Evolutionary conservation across 2,113 vertebrate species (phyloP), one percentile per base, ranked within the genome.

Genomic region (Myrmophylax atrothorax): DNA sequence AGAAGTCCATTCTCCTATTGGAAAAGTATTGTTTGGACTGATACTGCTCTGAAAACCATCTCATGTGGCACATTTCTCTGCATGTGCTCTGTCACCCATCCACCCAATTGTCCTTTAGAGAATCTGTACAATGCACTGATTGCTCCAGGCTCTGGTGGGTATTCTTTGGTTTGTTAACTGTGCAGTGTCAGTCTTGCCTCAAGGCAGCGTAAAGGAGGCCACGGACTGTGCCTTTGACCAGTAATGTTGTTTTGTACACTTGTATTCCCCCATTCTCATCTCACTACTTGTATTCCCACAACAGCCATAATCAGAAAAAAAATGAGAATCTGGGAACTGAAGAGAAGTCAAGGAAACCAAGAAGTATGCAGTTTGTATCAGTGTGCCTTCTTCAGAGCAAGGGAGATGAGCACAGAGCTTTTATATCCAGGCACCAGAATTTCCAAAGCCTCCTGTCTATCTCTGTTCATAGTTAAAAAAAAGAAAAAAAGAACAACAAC

Each of bases 51-150:
- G 38, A 81, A 69, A 93, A 70, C 18, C 29, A 35, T 47, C 8
- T 38, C 62, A 31, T 0, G 11, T 18, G 49, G 20, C 13, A 28
- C 10, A 18, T 77, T 64, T 62, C 24, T 78, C 42, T 1, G 0
- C 33, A 84, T 9, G 5, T 59, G 15, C 11, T 78, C 73, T 63
- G 42, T 67, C 73, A 84, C 33, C 40, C 46, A 87, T 46, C 38
- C 55, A 59, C 37, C 33, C 18, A 25, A 33, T 69, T 70, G 19
- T 53, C 55, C 42, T 84, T 91, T 12, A 89, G 64, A 24, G 33
- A 81, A 70, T 63, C 60, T 26, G 4, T 52, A 37, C 37, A 60
- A 24, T 47, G 24, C 0, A 9, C 8, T 0, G 0, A 37, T 19
- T 52, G 20, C 35, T 31, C 24, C 49, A 55, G 40, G 58, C 46